A percentile compares a stretch with the other conserved stretches of the same genome.
These are phyloP conservation scores for Machimus rusticus DNA, from an alignment of 2,888 invertebrate genomes.

Conservation along the genomic window DNA sequence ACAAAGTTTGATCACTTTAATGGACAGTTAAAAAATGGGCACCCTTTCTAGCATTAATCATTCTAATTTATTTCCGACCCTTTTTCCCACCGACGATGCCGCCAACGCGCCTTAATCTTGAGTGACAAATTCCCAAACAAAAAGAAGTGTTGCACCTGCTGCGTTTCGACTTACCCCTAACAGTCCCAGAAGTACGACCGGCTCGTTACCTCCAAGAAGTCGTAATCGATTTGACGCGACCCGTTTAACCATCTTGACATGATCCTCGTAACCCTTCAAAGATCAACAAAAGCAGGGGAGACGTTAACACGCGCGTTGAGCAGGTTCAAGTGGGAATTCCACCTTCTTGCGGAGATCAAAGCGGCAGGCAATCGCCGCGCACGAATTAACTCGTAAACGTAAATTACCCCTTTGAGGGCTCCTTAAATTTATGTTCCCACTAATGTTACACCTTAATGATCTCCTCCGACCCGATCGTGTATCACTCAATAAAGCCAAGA, in stretches of 20 bases:
- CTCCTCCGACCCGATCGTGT: slow-evolving; percentile 19
- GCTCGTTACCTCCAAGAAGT: slow-evolving; percentile 35
- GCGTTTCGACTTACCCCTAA: slow-evolving; percentile 2
- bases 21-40: neutral
- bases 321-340: neutral
- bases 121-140: slow-evolving; percentile 44
- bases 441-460: slow-evolving; percentile 47
- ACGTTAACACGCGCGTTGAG: neutral
- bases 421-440: slow-evolving; percentile 42
- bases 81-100: neutral
- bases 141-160: slow-evolving; percentile 41
- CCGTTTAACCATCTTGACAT: slow-evolving; percentile 43
- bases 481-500: slow-evolving; percentile 30
- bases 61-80: neutral
- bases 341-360: neutral
- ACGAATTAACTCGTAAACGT: slow-evolving; percentile 24
- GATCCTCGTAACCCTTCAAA: slow-evolving; percentile 27
- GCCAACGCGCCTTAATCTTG: neutral
- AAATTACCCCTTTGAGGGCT: slow-evolving; percentile 35
- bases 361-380: neutral
- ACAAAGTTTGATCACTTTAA: neutral
- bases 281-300: slow-evolving; percentile 23
- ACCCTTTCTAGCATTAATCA: neutral
- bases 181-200: neutral
- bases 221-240: slow-evolving; percentile 47